phyloP scores from a whole-genome alignment of 2,888 invertebrate species.

The Agriopis leucophaearia region DNA sequence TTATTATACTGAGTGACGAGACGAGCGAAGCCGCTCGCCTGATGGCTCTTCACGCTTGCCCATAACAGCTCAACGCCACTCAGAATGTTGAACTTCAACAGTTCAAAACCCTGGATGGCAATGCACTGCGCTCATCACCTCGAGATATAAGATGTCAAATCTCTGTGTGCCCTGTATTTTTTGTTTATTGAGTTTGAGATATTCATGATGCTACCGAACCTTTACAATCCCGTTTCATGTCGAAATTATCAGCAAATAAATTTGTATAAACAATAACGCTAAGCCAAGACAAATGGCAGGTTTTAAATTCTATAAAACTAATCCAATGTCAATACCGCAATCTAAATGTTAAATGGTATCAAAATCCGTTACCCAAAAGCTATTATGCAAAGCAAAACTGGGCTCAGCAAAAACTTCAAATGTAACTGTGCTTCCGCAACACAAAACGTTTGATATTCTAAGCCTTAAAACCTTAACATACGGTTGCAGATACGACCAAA shows the following conservation, averaged over 20 bases:
- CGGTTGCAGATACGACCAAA: conserved; percentile 6
- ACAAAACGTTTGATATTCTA: conserved; percentile 18
- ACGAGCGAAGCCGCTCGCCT: too few relatives aligned
- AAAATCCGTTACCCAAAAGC: conserved; percentile 40
- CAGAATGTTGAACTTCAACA: too few relatives aligned
- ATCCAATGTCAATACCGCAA: conserved; percentile 42
- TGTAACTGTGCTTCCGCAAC: conserved; percentile 37
- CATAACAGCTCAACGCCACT: too few relatives aligned
- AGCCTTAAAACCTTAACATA: conserved; percentile 18
- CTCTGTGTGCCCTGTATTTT: too few relatives aligned
- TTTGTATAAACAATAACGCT: not conserved
- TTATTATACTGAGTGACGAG: too few relatives aligned
- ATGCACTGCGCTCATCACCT: too few relatives aligned
- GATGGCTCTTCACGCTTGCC: too few relatives aligned
- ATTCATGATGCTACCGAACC: not conserved
- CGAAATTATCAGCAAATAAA: conserved; percentile 11
- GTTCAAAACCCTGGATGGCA: too few relatives aligned
- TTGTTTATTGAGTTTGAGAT: too few relatives aligned
- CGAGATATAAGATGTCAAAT: too few relatives aligned
- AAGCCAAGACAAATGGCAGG: conserved; percentile 21
- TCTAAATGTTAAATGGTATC: conserved; percentile 42
- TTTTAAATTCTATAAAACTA: conserved; percentile 31
- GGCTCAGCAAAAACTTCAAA: conserved; percentile 44
- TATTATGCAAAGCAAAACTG: conserved; percentile 47
- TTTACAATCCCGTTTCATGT: not conserved